Percentiles rank a stretch among this genome's conserved stretches.
Conservation (phyloP, 1,140 invertebrate species). For the Lordiphosa stackelbergi region DNA sequence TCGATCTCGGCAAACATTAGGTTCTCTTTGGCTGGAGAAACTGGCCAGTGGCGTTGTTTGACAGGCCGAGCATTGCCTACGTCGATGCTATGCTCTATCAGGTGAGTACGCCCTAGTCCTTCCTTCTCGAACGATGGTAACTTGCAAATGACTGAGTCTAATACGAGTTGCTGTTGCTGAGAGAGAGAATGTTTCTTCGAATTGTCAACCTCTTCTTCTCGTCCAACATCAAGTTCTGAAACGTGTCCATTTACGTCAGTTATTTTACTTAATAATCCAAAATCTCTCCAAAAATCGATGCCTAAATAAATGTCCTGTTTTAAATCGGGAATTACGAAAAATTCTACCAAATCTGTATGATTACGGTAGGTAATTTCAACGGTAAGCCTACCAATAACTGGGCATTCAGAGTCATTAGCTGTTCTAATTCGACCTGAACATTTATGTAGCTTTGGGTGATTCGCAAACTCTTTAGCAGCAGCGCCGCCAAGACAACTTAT, state of each 20-base stretch:
- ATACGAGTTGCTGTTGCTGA: neutral
- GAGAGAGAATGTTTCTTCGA: too few relatives aligned
- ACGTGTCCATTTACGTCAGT: neutral
- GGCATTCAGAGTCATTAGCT: neutral
- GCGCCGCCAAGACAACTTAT: too few relatives aligned
- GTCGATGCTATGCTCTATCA: conserved; percentile 15
- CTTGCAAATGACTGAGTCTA: neutral
- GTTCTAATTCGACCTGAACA: conserved; percentile 3
- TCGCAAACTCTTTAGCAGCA: too few relatives aligned
- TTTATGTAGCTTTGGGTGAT: neutral
- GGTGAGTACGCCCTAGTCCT: conserved; percentile 10
- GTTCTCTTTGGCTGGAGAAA: conserved; percentile 15
- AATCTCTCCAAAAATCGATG: conserved; percentile 2
- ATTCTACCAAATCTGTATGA: neutral
- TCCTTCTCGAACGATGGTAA: conserved; percentile 6
- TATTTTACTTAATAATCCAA: neutral
- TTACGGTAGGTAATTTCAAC: neutral
- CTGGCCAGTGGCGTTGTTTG: conserved; percentile 25
- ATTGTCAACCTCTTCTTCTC: neutral
- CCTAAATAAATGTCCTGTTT: conserved; percentile 1
- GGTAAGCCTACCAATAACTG: neutral
- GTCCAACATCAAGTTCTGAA: conserved; percentile 1
- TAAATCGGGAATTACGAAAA: conserved; percentile 2
- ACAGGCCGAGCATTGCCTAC: neutral
- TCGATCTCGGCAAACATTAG: too few relatives aligned